Evolutionary conservation across 2,113 vertebrate species (phyloP).

Genomic region (Xyliphius kryptos): DNA sequence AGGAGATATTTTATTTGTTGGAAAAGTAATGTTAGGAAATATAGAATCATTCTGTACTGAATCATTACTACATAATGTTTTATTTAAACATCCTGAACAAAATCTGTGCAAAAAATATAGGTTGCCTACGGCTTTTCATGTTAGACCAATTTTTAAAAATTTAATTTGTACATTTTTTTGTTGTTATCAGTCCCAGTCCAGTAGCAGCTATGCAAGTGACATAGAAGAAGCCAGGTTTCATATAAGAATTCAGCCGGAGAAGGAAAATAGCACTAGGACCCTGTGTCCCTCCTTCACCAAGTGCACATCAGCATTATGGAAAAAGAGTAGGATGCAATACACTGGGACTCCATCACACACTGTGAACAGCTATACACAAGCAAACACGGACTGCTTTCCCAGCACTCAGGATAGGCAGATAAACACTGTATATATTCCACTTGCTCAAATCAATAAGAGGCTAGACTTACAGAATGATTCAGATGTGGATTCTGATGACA

Average conservation of each 20-base stretch:
- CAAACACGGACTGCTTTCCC: not conserved
- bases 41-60: too few relatives aligned
- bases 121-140: too few relatives aligned
- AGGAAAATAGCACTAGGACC: not conserved
- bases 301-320: constrained; percentile 30
- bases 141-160: too few relatives aligned
- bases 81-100: too few relatives aligned
- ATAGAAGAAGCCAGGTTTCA: constrained; percentile 5
- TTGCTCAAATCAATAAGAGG: constrained; percentile 2
- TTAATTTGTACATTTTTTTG: too few relatives aligned
- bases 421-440: constrained; percentile 22
- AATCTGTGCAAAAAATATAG: too few relatives aligned
- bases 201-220: constrained; percentile 5
- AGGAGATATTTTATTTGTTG: too few relatives aligned
- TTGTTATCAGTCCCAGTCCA: constrained; percentile 20
- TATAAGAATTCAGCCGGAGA: not conserved
- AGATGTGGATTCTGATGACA: not conserved
- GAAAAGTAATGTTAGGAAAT: too few relatives aligned
- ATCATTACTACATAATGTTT: too few relatives aligned
- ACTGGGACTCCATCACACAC: not conserved
- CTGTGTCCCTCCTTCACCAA: constrained; percentile 25
- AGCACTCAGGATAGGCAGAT: not conserved
- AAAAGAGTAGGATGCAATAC: constrained; percentile 18
- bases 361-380: constrained; percentile 1
- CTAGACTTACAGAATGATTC: not conserved